Percentiles rank a stretch among this genome's conserved stretches.
phyloP scores from a whole-genome alignment of 2,113 vertebrate genomes.

The Phylloscopus whistleri region DNA sequence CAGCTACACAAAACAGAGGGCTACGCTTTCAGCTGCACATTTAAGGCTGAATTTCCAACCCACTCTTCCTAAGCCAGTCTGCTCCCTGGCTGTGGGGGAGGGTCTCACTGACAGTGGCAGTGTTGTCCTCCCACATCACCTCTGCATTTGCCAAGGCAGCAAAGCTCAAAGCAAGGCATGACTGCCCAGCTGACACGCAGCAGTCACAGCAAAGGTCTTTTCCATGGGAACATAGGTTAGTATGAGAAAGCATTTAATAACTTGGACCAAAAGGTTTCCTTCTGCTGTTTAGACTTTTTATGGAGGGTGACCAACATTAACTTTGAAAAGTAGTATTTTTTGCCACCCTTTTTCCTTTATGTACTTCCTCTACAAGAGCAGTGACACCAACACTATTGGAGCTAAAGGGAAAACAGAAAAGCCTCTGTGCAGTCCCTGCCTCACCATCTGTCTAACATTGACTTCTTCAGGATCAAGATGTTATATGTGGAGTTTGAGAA shows the following conservation, averaged over 20 bases:
- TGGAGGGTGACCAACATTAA: not conserved
- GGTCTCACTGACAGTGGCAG: not conserved
- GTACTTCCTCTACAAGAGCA: not conserved
- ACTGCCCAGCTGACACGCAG: not conserved
- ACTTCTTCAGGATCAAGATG: not conserved
- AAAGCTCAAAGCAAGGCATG: not conserved
- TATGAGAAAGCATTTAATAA: not conserved
- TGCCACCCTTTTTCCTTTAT: not conserved
- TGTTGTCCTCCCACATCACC: accelerated
- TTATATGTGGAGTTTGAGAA: not conserved
- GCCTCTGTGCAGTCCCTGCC: not conserved
- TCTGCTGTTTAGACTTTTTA: not conserved
- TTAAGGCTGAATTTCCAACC: not conserved
- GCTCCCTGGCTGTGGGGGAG: not conserved
- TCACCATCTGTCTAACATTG: not conserved
- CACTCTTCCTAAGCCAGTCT: not conserved
- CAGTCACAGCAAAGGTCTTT: not conserved
- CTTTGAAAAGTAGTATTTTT: not conserved
- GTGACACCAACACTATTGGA: not conserved
- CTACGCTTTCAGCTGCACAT: accelerated
- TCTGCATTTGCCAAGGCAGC: not conserved
- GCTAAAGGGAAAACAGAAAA: not conserved
- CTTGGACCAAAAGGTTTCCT: not conserved
- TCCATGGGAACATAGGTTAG: not conserved
- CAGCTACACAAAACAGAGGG: not conserved